These are phyloP conservation scores for Mormyrus iriodes DNA, from an alignment of 2,113 vertebrate genomes.

Conservation along the genomic window DNA sequence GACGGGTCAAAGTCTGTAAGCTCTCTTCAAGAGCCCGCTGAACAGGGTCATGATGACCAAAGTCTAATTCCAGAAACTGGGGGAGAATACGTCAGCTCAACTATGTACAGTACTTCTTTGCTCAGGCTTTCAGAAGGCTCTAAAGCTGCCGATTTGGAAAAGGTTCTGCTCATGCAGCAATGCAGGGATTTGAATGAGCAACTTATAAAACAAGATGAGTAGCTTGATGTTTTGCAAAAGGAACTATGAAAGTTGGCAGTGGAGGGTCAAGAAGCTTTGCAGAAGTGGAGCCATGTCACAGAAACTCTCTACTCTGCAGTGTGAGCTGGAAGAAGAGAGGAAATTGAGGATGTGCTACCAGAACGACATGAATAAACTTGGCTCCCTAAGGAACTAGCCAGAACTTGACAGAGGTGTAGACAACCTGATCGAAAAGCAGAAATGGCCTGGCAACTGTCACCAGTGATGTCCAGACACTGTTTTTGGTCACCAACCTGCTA, in stretches of 20 bases:
- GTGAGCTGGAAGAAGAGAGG: constrained; percentile 47
- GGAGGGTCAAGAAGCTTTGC: constrained; percentile 55
- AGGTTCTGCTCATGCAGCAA: constrained; percentile 50
- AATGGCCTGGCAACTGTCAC: constrained; percentile 39
- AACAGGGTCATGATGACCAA: neutral
- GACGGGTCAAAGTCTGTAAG: constrained; percentile 39
- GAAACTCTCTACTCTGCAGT: constrained; percentile 51
- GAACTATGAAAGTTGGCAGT: constrained; percentile 50
- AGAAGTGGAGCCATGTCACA: constrained; percentile 49
- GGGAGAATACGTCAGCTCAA: constrained; percentile 35
- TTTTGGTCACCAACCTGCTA: constrained; percentile 40
- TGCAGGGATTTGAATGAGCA: constrained; percentile 57
- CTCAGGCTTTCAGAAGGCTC: constrained; percentile 23
- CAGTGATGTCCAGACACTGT: constrained; percentile 43
- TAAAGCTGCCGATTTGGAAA: constrained; percentile 37
- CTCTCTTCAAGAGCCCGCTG: constrained; percentile 32
- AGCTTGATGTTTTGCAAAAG: constrained; percentile 49
- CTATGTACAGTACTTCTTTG: constrained; percentile 15
- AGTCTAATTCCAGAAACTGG: constrained; percentile 20
- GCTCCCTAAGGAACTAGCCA: constrained; percentile 28
- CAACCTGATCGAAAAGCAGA: constrained; percentile 50
- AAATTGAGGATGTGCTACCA: constrained; percentile 39
- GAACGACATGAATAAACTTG: constrained; percentile 41
- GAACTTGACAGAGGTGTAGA: constrained; percentile 32
- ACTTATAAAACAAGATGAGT: constrained; percentile 53